Base-by-base conservation (phyloP, 2,113 vertebrate species). In the Pollachius pollachius region DNA sequence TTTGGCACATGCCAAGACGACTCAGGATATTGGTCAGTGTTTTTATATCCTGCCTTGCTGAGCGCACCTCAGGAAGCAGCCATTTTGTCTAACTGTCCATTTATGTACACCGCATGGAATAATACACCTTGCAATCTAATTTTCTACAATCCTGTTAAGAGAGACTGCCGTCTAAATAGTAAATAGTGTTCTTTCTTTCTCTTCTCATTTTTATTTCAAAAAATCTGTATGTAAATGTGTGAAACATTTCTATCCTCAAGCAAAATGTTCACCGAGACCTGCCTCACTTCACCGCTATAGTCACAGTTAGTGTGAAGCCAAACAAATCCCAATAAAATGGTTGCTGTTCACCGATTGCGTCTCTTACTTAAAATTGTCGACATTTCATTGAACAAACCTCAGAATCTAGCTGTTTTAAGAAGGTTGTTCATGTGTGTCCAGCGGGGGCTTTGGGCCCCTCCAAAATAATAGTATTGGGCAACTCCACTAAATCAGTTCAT, bases 281-380 rank as follows among this genome's bases (percentile, higher is more conserved):
- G 0, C 62, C 34, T 30, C 18, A 30, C 21, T 64, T 65, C 2
- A 17, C 66, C 41, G 67, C 70, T 78, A 74, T 65, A 80, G 23
- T 65, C 57, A 84, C 62, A 73, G 19, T 52, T 67, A 63, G 71
- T 75, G 80, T 72, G 69, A 79, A 62, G 64, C 18, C 77, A 76
- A 68, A 69, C 81, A 80, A 57, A 73, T 63, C 71, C 62, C 67
- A 88, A 83, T 89, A 87, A 88, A 91, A 74, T 80, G 81, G 75
- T 83, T 80, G 88, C 81, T 87, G 80, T 86, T 85, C 68, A 85
- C 73, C 72, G n/a, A 62, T 77, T 57, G 60, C 34, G 54, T 19
- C 5, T 65, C 2, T 18, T 8, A 17, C 5, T 67, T 57, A 17
- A 63, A 30, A 13, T 63, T 34, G 0, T 17, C 6, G 3, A 62